phyloP scores from a whole-genome alignment of 2,888 invertebrate species.

The Gibbula magus region DNA sequence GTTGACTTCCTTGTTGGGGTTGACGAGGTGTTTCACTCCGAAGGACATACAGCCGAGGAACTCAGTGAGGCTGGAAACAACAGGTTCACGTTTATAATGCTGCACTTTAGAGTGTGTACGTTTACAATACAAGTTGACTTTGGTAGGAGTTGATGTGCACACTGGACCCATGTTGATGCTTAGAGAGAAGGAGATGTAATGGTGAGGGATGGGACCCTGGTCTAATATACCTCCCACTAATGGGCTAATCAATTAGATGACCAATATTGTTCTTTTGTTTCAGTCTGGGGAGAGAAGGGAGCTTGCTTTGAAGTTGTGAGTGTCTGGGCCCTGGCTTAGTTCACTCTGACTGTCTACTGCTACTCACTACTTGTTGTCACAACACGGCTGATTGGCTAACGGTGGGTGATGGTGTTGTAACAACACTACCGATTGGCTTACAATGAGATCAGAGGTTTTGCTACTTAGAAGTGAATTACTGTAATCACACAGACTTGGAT shows the following conservation, averaged over 20 bases:
- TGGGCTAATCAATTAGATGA: conserved; percentile 6
- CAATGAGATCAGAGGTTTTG: conserved; percentile 2
- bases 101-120: neutral
- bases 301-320: too few species aligned
- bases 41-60: conserved; percentile 95
- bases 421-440: conserved; percentile 15
- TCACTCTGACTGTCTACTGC: too few species aligned
- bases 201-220: neutral
- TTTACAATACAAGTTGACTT: neutral
- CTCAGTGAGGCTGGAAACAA: conserved; percentile 86
- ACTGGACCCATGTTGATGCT: neutral
- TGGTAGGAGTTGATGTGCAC: neutral
- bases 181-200: neutral
- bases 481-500: neutral
- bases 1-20: conserved; percentile 79
- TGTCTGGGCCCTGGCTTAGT: too few species aligned
- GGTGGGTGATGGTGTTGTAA: neutral
- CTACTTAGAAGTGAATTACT: neutral
- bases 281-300: neutral
- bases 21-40: conserved; percentile 86
- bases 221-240: neutral
- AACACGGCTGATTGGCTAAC: too few species aligned
- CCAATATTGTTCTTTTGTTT: neutral
- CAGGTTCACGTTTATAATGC: neutral
- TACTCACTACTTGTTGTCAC: too few species aligned